Percentiles rank a stretch among this genome's conserved stretches.
Evolutionary conservation across 2,797 vertebrate genomes (phyloP).

Genomic region (Dipus sagitta): DNA sequence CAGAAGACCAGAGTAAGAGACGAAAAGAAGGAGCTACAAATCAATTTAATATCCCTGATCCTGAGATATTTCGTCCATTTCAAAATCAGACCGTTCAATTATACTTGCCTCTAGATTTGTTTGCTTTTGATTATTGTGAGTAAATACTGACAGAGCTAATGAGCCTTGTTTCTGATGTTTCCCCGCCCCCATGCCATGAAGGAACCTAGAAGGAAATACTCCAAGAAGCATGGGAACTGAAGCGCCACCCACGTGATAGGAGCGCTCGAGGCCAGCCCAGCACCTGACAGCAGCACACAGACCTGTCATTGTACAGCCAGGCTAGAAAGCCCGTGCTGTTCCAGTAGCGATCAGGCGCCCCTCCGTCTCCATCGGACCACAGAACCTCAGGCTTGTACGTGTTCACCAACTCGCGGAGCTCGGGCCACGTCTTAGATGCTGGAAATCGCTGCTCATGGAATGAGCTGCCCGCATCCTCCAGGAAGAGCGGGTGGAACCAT

Average conservation of each 20-base stretch:
- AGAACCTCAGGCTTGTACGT: slow-evolving; percentile 95
- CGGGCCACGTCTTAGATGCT: slow-evolving; percentile 92
- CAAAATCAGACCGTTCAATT: not conserved
- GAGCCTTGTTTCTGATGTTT: not conserved
- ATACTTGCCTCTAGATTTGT: not conserved
- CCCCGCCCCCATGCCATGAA: not conserved
- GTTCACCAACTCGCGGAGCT: slow-evolving; percentile 94
- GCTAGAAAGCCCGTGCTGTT: slow-evolving; percentile 98
- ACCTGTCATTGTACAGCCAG: slow-evolving; percentile 99
- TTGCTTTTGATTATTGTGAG: not conserved
- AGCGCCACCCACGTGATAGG: fast-evolving
- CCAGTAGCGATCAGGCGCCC: slow-evolving; percentile 95
- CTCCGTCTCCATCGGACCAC: slow-evolving; percentile 96
- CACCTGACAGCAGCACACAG: not conserved
- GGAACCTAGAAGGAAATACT: not conserved
- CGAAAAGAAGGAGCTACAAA: not conserved
- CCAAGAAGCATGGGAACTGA: not conserved
- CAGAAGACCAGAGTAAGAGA: not conserved
- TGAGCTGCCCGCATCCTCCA: slow-evolving; percentile 87
- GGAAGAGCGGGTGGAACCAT: slow-evolving; percentile 96
- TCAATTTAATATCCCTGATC: not conserved
- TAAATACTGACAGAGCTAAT: not conserved
- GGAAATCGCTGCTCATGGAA: slow-evolving; percentile 92
- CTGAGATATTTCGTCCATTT: slow-evolving; percentile 30
- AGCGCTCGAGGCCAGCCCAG: fast-evolving